phyloP scores from a whole-genome alignment of 2,113 vertebrate genomes.

The Furnarius figulus region DNA sequence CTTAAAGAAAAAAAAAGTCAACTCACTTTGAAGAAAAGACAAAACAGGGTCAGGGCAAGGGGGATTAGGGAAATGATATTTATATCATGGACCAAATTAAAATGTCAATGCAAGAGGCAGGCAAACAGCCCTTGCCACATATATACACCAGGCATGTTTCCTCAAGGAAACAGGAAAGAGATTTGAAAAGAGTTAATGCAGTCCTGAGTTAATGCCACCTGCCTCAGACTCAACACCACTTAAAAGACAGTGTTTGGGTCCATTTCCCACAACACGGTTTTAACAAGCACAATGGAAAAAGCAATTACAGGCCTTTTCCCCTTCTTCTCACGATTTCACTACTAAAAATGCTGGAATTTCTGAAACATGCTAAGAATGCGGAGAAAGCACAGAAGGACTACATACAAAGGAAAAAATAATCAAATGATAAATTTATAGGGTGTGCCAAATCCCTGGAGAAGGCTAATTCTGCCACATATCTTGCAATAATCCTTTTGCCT shows the following conservation, averaged over 20 bases:
- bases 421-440: neutral
- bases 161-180: conserved; percentile 64
- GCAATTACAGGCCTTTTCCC: conserved; percentile 55
- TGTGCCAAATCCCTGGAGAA: neutral
- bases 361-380: conserved; percentile 59
- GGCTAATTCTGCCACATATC: neutral
- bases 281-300: conserved; percentile 68
- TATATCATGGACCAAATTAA: conserved; percentile 80
- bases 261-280: conserved; percentile 65
- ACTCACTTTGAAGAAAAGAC: conserved; percentile 82
- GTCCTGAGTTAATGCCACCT: conserved; percentile 67
- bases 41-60: conserved; percentile 75
- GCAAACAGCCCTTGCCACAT: conserved; percentile 67
- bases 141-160: conserved; percentile 60
- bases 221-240: conserved; percentile 71
- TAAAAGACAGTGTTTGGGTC: conserved; percentile 68
- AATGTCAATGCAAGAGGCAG: conserved; percentile 71
- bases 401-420: neutral
- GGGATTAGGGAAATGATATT: conserved; percentile 83
- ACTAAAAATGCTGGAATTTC: conserved; percentile 55
- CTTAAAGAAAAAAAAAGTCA: conserved; percentile 77
- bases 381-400: conserved; percentile 9
- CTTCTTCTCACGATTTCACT: conserved; percentile 42
- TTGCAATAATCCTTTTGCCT: neutral
- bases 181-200: conserved; percentile 69